Evolutionary conservation across 2,797 vertebrate species (phyloP).

Genomic region (Graptemys geographica): DNA sequence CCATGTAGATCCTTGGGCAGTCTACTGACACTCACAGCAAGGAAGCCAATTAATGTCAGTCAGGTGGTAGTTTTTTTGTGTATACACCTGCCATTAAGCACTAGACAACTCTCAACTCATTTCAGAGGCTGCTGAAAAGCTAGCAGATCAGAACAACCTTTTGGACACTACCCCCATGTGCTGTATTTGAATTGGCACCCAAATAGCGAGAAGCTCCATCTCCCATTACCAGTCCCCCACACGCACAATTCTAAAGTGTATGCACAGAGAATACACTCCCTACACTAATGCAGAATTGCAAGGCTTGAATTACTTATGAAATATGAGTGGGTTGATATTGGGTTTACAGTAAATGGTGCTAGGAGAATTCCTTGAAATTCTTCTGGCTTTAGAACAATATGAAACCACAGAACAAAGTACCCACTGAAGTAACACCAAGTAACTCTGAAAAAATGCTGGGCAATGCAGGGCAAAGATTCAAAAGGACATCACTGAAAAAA

Average conservation of each 20-base stretch:
- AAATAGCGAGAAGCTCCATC: slow-evolving; percentile 15
- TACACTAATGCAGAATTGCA: slow-evolving; percentile 38
- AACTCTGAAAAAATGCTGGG: neutral
- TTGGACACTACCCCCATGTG: neutral
- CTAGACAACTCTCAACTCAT: neutral
- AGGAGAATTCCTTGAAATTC: slow-evolving; percentile 37
- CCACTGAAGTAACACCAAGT: neutral
- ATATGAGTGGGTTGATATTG: neutral
- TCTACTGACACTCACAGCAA: neutral
- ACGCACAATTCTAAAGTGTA: slow-evolving; percentile 29
- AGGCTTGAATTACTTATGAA: slow-evolving; percentile 32
- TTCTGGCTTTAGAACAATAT: slow-evolving; percentile 1
- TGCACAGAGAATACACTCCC: slow-evolving; percentile 36
- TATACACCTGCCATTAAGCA: neutral
- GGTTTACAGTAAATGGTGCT: slow-evolving; percentile 27
- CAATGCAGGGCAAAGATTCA: slow-evolving; percentile 8
- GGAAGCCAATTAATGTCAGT: neutral
- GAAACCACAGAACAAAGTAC: neutral
- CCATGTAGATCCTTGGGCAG: neutral
- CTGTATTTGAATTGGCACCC: neutral
- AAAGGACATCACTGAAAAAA: neutral
- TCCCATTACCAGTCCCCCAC: neutral
- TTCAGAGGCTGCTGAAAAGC: slow-evolving; percentile 8
- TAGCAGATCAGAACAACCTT: neutral
- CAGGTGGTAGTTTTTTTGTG: neutral